Percentiles rank a stretch among this genome's conserved stretches.
Evolutionary conservation across 2,113 vertebrate genomes (phyloP).

Genomic region (Glareola pratincola): DNA sequence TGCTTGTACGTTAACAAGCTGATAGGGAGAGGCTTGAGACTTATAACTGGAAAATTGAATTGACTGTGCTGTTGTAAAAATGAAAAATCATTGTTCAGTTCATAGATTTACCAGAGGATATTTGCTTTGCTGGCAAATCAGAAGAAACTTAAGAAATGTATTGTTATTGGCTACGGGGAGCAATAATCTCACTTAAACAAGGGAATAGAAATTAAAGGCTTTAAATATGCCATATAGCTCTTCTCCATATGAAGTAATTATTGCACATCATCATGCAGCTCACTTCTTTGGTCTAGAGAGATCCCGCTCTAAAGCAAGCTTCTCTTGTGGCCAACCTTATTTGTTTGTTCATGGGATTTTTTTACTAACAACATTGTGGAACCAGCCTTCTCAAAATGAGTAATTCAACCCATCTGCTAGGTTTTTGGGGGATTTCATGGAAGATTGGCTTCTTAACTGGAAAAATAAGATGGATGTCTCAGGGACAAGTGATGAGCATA

Average conservation of each 20-base stretch:
- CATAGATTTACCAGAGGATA: constrained; percentile 9
- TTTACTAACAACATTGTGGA: neutral
- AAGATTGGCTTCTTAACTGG: neutral
- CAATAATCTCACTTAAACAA: constrained; percentile 22
- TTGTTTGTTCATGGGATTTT: neutral
- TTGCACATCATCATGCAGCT: neutral
- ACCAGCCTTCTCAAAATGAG: neutral
- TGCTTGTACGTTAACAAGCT: constrained; percentile 5
- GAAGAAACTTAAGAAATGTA: neutral
- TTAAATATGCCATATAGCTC: neutral
- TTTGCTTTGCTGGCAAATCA: constrained; percentile 20
- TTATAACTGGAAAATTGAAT: constrained; percentile 46
- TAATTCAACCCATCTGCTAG: neutral
- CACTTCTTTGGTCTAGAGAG: neutral
- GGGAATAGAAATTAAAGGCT: constrained; percentile 12
- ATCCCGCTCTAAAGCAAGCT: neutral
- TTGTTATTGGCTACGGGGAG: neutral
- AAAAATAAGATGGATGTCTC: neutral
- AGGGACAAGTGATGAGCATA: neutral
- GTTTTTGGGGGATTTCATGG: neutral
- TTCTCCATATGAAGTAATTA: neutral
- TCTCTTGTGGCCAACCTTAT: neutral
- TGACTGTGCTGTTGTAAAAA: constrained; percentile 25
- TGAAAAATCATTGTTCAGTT: constrained; percentile 38
- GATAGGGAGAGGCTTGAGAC: constrained; percentile 32